Evolutionary conservation across 2,113 vertebrate species (phyloP).

Genomic region (Diadophis punctatus): DNA sequence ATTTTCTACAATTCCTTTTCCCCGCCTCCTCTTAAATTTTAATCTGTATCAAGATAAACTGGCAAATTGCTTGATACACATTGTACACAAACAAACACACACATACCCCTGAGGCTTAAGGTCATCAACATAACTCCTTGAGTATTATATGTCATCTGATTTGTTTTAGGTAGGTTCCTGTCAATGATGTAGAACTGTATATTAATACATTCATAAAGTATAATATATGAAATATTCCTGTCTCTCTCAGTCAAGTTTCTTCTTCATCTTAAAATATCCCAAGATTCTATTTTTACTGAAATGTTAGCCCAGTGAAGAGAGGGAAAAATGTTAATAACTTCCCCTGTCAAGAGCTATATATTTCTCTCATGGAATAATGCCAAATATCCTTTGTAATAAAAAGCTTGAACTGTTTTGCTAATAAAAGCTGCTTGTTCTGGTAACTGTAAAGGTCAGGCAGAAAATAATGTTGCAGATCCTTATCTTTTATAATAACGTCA

Average conservation of each 20-base stretch:
- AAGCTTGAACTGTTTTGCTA: constrained; percentile 67
- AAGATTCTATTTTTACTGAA: constrained; percentile 59
- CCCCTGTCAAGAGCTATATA: constrained; percentile 59
- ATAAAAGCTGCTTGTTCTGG: constrained; percentile 64
- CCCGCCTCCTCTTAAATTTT: background rate
- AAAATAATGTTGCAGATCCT: constrained; percentile 72
- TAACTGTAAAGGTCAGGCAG: constrained; percentile 72
- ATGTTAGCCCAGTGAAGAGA: constrained; percentile 58
- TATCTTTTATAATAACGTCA: constrained; percentile 75
- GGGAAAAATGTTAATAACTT: constrained; percentile 59
- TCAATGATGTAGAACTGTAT: constrained; percentile 38
- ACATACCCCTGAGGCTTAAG: constrained; percentile 20
- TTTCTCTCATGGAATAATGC: constrained; percentile 48
- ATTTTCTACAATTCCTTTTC: background rate
- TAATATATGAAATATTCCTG: constrained; percentile 39
- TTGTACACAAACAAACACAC: background rate
- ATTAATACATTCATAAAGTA: constrained; percentile 37
- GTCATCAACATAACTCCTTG: constrained; percentile 43
- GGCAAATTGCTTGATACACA: background rate
- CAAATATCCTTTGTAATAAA: constrained; percentile 67
- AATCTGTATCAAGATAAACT: constrained; percentile 9
- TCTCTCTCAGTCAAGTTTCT: constrained; percentile 50
- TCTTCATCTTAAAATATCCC: constrained; percentile 47
- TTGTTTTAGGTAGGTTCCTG: constrained; percentile 38
- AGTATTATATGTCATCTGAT: constrained; percentile 41